These are phyloP conservation scores for Venustaconcha ellipsiformis DNA, from an alignment of 1,140 invertebrate species.

Conservation along the genomic window DNA sequence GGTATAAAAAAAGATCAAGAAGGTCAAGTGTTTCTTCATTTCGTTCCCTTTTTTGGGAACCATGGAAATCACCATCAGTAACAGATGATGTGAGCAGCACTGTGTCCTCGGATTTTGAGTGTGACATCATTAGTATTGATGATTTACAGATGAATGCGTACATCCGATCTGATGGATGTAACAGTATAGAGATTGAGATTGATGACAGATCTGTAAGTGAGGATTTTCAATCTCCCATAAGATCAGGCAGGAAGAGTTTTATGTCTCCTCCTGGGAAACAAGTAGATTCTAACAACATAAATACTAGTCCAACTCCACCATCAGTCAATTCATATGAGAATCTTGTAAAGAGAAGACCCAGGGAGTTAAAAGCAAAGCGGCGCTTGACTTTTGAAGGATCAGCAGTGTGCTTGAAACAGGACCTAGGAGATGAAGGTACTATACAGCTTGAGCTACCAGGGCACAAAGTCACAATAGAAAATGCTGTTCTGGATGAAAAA, in stretches of 20 bases:
- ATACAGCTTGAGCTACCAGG: constrained; percentile 54
- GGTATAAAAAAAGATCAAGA: constrained; percentile 26
- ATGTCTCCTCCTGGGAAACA: not conserved
- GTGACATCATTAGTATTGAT: constrained; percentile 59
- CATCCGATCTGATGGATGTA: constrained; percentile 55
- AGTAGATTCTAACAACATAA: not conserved
- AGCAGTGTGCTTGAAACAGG: constrained; percentile 49
- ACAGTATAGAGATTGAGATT: constrained; percentile 59
- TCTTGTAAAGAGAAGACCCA: not conserved
- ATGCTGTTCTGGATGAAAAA: constrained; percentile 39
- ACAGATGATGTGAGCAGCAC: constrained; percentile 28
- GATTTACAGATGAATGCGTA: constrained; percentile 58
- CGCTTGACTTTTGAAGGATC: constrained; percentile 10
- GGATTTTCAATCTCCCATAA: not conserved
- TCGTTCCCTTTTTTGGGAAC: constrained; percentile 3
- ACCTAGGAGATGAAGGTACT: constrained; percentile 49
- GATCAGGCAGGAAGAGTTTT: not conserved
- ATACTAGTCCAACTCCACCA: constrained; percentile 1
- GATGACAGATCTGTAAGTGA: constrained; percentile 37
- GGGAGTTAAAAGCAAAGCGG: constrained; percentile 15
- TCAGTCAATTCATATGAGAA: constrained; percentile 3
- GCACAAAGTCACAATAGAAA: constrained; percentile 46
- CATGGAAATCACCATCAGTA: constrained; percentile 19
- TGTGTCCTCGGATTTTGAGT: constrained; percentile 46
- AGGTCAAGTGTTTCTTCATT: no score